A percentile compares a stretch with the other conserved stretches of the same genome.
These are phyloP conservation scores for Neomonachus schauinslandi DNA, from an alignment of 2,113 vertebrate genomes.

Conservation along the genomic window DNA sequence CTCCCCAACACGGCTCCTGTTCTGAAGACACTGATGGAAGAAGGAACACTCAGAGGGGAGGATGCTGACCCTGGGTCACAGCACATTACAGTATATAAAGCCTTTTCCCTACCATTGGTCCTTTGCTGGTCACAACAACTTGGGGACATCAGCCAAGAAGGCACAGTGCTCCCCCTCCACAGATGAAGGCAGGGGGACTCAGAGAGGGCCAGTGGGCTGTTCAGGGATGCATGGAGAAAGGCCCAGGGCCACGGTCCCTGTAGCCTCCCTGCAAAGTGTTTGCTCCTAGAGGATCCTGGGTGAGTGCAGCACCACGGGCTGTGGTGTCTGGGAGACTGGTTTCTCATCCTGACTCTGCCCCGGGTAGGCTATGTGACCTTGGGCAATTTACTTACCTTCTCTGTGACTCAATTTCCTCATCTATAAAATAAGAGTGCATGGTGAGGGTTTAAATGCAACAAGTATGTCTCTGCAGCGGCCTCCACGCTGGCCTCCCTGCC, in stretches of 20 bases:
- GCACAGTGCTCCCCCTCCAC: too few relatives aligned
- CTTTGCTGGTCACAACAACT: background rate
- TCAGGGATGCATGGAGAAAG: background rate
- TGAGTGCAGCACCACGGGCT: background rate
- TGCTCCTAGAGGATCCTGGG: background rate
- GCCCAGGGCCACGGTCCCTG: background rate
- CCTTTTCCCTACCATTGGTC: background rate
- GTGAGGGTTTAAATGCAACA: background rate
- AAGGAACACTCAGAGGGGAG: background rate
- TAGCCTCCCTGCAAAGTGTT: background rate
- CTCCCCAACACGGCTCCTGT: background rate
- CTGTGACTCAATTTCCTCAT: background rate
- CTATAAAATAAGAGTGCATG: background rate
- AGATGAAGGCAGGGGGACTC: background rate
- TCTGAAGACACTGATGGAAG: background rate
- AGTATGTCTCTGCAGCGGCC: background rate
- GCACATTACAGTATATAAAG: background rate
- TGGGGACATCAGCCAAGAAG: too few relatives aligned
- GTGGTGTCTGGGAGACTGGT: too few relatives aligned
- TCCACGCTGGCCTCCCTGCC: background rate
- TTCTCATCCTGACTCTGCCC: background rate
- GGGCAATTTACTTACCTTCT: background rate
- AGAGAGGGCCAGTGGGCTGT: background rate
- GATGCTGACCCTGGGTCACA: background rate
- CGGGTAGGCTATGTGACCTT: background rate